phyloP scores from a whole-genome alignment of 2,113 vertebrate genomes.

The Pipa parva region DNA sequence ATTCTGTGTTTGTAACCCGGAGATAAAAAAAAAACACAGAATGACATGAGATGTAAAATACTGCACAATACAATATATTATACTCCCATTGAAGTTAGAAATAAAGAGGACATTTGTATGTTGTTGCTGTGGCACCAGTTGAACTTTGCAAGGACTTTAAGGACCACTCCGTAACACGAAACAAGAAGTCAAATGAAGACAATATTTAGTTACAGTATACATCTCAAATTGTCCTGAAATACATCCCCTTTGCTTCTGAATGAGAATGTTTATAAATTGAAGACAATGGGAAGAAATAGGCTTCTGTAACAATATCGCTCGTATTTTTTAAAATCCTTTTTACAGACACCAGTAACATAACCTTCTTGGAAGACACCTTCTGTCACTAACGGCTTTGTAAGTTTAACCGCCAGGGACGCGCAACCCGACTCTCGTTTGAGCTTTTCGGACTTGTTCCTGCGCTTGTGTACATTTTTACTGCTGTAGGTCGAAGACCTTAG shows the following conservation, averaged over 20 bases:
- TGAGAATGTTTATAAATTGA: conserved; percentile 78
- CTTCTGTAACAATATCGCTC: conserved; percentile 85
- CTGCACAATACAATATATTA: conserved; percentile 78
- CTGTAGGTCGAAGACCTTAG: no score
- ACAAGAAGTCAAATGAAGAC: conserved; percentile 84
- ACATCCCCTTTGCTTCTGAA: conserved; percentile 77
- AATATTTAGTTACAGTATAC: conserved; percentile 87
- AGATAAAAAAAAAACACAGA: conserved; percentile 79
- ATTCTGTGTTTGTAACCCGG: conserved; percentile 74
- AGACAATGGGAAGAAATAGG: conserved; percentile 85
- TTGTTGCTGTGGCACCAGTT: conserved; percentile 66
- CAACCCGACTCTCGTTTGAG: conserved; percentile 71
- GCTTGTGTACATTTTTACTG: conserved; percentile 5
- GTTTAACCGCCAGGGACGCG: conserved; percentile 69
- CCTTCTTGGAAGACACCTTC: conserved; percentile 98
- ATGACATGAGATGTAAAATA: conserved; percentile 68
- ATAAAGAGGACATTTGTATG: conserved; percentile 70
- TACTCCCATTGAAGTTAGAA: conserved; percentile 75
- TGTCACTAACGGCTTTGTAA: conserved; percentile 80
- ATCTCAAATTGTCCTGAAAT: conserved; percentile 84
- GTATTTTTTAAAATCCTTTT: conserved; percentile 66
- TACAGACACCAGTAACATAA: conserved; percentile 83
- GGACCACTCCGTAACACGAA: conserved; percentile 87
- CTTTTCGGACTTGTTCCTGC: conserved; percentile 42
- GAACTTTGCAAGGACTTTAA: conserved; percentile 72